Base-by-base conservation (phyloP, 2,888 invertebrate genomes). In the Volucella inanis region DNA sequence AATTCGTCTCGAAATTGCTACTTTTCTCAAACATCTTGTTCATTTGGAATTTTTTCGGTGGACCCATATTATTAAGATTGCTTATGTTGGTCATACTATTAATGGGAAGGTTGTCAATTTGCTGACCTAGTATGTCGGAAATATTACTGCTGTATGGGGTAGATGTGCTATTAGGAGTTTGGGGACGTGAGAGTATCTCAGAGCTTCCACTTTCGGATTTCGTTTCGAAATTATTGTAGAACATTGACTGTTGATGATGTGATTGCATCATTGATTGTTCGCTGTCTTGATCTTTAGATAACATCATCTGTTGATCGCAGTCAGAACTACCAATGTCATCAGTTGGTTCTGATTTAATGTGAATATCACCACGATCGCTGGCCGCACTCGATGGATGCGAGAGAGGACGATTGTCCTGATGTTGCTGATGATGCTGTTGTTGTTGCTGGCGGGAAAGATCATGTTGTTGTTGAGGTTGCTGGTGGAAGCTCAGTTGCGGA, bases 291-390 rank as follows among this genome's bases (percentile, higher is more conserved):
- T 87, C 72, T 78, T 83, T 81, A 38, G 49, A 59, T 18, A 65
- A 50, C 43, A 74, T 55, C 65, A 82, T 78, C 2, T 77, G 86
- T 43, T 86, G 86, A 39, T 87, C 88, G 11, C 80, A 76, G 38
- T 88, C 88, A 11, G 76, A 72, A 43, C 87, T 86, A 11, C 81
- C 76, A 57, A 88, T 71, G 15, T 95, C 95, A 87, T 95, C 95
- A 64, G 89, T 90, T 71, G 95, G 94, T 92, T 95, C 94, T 89
- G 94, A 93, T 92, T 95, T 94, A 87, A 95, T 91, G 92, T 95
- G 94, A 75, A 87, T 85, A 47, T 82, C 85, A 18, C 87, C 87
- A 54, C 88, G 88, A 82, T 88, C 88, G 65, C 88, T 88, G 70
- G 80, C 71, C 38, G 85, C 84, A 76, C 89, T 90, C 91, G 93